These are phyloP conservation scores for Orthosia gothica DNA, from an alignment of 2,888 invertebrate genomes.

Conservation along the genomic window DNA sequence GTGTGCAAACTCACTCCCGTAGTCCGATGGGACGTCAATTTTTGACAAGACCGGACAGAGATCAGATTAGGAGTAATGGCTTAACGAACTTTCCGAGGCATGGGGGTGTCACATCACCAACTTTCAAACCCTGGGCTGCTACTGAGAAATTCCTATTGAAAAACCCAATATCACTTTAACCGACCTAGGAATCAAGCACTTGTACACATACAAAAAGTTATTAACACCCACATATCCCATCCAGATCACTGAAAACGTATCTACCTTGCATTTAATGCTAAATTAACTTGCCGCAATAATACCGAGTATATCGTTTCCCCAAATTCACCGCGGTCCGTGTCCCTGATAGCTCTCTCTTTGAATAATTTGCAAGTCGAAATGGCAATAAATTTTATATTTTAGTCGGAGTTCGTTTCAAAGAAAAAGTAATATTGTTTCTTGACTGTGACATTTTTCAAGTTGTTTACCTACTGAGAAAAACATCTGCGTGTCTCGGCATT, in stretches of 20 bases:
- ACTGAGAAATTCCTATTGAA: too few relatives aligned
- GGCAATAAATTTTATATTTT: conserved; percentile 67
- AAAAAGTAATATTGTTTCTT: conserved; percentile 67
- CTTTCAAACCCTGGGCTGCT: too few relatives aligned
- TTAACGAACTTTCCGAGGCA: too few relatives aligned
- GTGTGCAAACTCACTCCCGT: too few relatives aligned
- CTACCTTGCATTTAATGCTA: conserved; percentile 24
- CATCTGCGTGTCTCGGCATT: conserved; percentile 59
- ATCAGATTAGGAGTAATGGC: too few relatives aligned
- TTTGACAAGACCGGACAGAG: too few relatives aligned
- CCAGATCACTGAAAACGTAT: not conserved
- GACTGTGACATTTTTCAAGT: conserved; percentile 63
- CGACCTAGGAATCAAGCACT: too few relatives aligned
- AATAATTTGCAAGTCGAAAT: conserved; percentile 61
- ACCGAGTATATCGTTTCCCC: conserved; percentile 33
- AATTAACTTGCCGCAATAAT: conserved; percentile 35
- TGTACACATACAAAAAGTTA: not conserved
- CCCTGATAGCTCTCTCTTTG: conserved; percentile 55
- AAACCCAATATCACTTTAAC: too few relatives aligned
- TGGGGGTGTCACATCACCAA: too few relatives aligned
- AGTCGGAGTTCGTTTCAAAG: conserved; percentile 59
- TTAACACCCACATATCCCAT: not conserved
- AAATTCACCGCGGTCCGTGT: conserved; percentile 28
- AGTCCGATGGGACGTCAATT: too few relatives aligned
- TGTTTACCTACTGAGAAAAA: conserved; percentile 61